phyloP scores from a whole-genome alignment of 2,888 invertebrate species.

The Agriopis marginaria region DNA sequence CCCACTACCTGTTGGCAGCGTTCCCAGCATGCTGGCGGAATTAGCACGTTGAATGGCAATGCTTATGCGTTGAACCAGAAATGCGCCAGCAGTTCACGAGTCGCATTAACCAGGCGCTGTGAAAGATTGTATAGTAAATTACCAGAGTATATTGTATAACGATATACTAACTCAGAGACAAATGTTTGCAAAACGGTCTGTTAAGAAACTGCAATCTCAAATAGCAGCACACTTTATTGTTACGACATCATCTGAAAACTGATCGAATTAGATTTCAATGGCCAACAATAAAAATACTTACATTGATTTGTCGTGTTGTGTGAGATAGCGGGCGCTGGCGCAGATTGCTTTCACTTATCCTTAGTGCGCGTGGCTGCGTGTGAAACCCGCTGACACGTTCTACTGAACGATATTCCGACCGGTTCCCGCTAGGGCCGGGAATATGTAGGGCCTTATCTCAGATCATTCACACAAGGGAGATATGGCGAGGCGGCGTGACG shows the following conservation, averaged over 20 bases:
- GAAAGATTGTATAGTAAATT: too few species aligned
- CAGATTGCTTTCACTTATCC: constrained; percentile 61
- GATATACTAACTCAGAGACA: too few species aligned
- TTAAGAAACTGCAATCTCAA: background rate
- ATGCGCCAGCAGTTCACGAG: too few species aligned
- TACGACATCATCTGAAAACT: constrained; percentile 16
- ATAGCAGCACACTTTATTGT: constrained; percentile 1
- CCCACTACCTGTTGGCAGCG: too few species aligned
- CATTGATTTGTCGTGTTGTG: constrained; percentile 41
- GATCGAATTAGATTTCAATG: constrained; percentile 31
- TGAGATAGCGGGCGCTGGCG: constrained; percentile 41
- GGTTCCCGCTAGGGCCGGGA: constrained; percentile 43
- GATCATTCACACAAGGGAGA: too few species aligned
- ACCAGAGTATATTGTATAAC: too few species aligned
- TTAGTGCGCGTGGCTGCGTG: constrained; percentile 42
- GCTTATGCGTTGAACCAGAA: too few species aligned
- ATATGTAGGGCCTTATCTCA: constrained; percentile 2
- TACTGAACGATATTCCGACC: constrained; percentile 65
- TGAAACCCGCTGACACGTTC: constrained; percentile 47
- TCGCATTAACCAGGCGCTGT: too few species aligned
- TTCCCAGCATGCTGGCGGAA: too few species aligned
- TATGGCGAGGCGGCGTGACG: too few species aligned
- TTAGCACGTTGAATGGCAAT: too few species aligned
- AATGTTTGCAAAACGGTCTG: background rate
- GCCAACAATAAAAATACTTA: constrained; percentile 33